Evolutionary conservation across 2,797 vertebrate genomes (phyloP).

Genomic region (Gymnothorax reevesii): DNA sequence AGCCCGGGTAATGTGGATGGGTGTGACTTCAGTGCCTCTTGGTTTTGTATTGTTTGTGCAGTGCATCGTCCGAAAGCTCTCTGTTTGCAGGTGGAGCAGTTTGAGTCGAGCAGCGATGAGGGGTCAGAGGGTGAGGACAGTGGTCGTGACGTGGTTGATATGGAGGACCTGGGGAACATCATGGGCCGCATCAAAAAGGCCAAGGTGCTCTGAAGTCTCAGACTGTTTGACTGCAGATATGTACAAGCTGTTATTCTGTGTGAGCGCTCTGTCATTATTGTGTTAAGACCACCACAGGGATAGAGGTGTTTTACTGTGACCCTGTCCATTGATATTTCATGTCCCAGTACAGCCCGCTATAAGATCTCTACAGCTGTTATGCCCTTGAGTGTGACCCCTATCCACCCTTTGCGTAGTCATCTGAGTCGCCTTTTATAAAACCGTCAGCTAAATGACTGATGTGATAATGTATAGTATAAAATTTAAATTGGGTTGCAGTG

Average conservation of each 20-base stretch:
- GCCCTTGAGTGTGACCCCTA: no score
- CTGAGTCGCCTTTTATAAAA: no score
- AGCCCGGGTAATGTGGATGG: no score
- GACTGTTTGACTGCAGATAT: no score
- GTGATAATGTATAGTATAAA: neutral
- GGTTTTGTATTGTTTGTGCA: neutral
- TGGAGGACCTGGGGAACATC: constrained; percentile 86
- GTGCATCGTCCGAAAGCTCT: neutral
- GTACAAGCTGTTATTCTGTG: neutral
- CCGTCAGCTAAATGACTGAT: no score
- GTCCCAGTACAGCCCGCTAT: no score
- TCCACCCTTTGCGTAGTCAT: no score
- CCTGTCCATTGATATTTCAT: no score
- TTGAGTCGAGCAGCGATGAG: constrained; percentile 84
- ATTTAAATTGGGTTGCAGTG: neutral
- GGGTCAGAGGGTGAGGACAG: constrained; percentile 63
- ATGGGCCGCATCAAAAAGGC: constrained; percentile 76
- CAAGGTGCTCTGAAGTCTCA: constrained; percentile 73
- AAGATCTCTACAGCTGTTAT: no score
- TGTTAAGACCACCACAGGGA: neutral
- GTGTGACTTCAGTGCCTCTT: no score
- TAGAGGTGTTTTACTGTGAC: no score
- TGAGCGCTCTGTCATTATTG: neutral
- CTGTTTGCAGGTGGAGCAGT: constrained; percentile 59
- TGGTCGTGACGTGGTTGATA: constrained; percentile 70